Percentiles rank a stretch among this genome's conserved stretches.
Conservation (phyloP, 2,888 invertebrate species). For the Eulithis prunata region DNA sequence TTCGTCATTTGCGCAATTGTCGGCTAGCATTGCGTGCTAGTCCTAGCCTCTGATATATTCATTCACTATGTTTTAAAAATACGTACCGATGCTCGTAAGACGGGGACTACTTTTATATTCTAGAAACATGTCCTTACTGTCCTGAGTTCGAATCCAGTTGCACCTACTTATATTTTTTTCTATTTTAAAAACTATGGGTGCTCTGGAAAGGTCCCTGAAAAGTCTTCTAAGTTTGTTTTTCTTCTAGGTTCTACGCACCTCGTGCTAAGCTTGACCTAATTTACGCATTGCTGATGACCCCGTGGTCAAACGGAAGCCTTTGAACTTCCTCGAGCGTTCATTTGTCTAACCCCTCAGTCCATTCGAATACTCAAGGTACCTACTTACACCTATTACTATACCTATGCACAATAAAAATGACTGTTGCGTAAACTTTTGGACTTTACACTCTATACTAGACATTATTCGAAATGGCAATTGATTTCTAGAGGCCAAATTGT, state of each 20-base stretch:
- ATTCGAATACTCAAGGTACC: neutral
- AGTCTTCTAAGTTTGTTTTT: neutral
- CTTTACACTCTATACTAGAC: slow-evolving; percentile 4
- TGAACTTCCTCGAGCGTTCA: neutral
- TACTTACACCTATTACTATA: neutral
- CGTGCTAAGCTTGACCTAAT: slow-evolving; percentile 1
- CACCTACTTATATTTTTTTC: no score
- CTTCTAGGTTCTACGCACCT: neutral
- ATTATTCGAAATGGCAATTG: slow-evolving; percentile 6
- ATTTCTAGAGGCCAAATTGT: slow-evolving; percentile 11
- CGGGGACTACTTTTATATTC: neutral
- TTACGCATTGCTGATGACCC: neutral
- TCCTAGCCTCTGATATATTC: slow-evolving; percentile 33
- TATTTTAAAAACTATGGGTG: no score
- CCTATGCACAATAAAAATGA: neutral
- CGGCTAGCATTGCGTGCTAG: slow-evolving; percentile 57
- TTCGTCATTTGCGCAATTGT: slow-evolving; percentile 63
- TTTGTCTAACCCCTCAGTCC: neutral
- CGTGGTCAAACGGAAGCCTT: neutral
- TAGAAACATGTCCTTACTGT: neutral
- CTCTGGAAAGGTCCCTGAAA: no score
- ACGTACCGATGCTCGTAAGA: no score
- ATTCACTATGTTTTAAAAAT: neutral
- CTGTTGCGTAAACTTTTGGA: neutral
- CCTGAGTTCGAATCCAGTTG: no score